Base-by-base conservation (phyloP, 2,888 invertebrate genomes). In the Malthinus flaveolus region DNA sequence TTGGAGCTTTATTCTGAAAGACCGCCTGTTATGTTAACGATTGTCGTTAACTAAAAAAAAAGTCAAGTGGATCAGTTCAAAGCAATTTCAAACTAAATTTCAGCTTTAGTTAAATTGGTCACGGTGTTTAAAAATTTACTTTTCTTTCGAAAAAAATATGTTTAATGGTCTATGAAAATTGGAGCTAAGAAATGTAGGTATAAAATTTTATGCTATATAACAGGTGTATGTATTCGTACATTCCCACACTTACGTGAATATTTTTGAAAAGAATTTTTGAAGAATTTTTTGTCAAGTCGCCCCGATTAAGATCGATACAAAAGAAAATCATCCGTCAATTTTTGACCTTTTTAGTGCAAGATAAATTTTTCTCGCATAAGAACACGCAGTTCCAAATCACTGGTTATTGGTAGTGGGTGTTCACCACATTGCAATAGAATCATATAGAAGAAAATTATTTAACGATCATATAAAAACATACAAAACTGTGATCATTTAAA, bases 1-100 rank as follows among this genome's bases (percentile, higher is more conserved):
- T 72, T 72, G 73, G 68, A 66, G 68, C 69, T 66, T 61, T 64
- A 62, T 65, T 63, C 62, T 57, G 60, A 59, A 52, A 46, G 62
- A 58, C 62, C 64, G 66, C 64, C 65, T 59, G 62, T 60, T 58
- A 61, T 55, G 56, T 59, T 59, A 62, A 61, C 65, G 56, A 63
- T 61, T 60, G 64, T 67, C 63, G 64, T 66, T 66, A 66, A 60
- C 47, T 54, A 42, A 55, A 42, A 53, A n/a, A 23, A 63, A 67
- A 67, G 69, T 69, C 67, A 66, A 66, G 65, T 68, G 67, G 66
- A 58, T 61, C 59, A 57, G 54, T 60, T 54, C 57, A 62, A 65
- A 65, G 65, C 66, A 65, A 67, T 67, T 67, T 65, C 55, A 61
- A 57, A 57, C 64, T 55, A 59, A 64, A 61, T 66, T 65, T 59